Evolutionary conservation across 2,113 vertebrate genomes (phyloP).

Genomic region (Lepisosteus osseus): DNA sequence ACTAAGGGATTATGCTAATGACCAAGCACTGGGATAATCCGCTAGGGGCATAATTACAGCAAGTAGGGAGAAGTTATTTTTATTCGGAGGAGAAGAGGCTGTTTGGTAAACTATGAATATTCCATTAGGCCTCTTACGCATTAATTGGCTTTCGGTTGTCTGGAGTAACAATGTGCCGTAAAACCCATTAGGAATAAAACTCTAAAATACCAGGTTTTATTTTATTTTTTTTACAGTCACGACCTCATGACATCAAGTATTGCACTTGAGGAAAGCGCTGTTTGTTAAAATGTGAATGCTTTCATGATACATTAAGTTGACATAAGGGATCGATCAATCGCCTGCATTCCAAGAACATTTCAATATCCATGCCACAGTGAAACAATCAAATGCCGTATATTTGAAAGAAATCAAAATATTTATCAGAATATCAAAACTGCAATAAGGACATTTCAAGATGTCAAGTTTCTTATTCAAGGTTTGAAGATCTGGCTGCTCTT

Average conservation of each 20-base stretch:
- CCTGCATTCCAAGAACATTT: no score
- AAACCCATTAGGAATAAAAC: neutral
- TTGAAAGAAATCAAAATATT: no score
- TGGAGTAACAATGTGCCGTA: neutral
- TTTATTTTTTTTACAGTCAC: neutral
- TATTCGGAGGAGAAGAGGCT: constrained; percentile 43
- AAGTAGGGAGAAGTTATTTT: constrained; percentile 55
- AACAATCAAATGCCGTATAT: no score
- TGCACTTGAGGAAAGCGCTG: neutral
- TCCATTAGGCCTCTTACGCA: neutral
- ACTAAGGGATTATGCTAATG: constrained; percentile 7
- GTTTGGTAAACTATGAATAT: constrained; percentile 18
- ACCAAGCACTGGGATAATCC: constrained; percentile 39
- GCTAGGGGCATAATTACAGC: constrained; percentile 55
- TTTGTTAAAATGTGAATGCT: constrained; percentile 7
- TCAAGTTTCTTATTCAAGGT: no score
- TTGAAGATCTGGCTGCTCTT: no score
- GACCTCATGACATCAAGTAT: neutral
- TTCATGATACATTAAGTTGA: neutral
- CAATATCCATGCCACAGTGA: no score
- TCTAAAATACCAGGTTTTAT: neutral
- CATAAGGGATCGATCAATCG: neutral
- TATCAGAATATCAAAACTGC: no score
- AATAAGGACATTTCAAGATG: no score
- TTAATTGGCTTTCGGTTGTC: constrained; percentile 14